A percentile compares a stretch with the other conserved stretches of the same genome.
phyloP scores from a whole-genome alignment of 2,888 invertebrate species.

The Criorhina ranunculi region DNA sequence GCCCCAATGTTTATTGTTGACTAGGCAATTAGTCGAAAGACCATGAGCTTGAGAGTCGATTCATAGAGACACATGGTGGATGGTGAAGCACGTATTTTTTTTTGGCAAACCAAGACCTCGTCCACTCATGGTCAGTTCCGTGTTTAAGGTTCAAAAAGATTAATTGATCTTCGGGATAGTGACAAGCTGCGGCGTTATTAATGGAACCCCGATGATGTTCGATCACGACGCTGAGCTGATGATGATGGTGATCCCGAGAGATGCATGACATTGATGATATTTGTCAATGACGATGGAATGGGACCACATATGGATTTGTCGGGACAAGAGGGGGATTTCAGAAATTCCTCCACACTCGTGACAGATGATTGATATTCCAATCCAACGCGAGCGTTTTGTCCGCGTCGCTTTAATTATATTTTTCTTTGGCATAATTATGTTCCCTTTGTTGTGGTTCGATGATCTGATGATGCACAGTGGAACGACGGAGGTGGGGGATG shows the following conservation, averaged over 20 bases:
- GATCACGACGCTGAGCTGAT: conserved; percentile 60
- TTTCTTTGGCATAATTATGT: conserved; percentile 66
- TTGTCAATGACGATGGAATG: conserved; percentile 72
- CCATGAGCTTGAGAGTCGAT: neutral
- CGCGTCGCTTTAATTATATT: conserved; percentile 63
- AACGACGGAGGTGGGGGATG: conserved; percentile 8
- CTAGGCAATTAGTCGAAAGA: conserved; percentile 54
- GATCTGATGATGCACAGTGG: conserved; percentile 58
- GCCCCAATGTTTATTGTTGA: conserved; percentile 42
- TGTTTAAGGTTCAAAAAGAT: conserved; percentile 59
- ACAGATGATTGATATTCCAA: conserved; percentile 74
- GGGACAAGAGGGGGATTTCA: conserved; percentile 2
- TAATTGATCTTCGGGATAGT: conserved; percentile 65
- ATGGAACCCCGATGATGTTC: conserved; percentile 67
- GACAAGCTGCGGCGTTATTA: conserved; percentile 73
- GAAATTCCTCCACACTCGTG: conserved; percentile 55
- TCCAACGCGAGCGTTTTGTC: conserved; percentile 35
- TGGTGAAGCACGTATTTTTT: conserved; percentile 41
- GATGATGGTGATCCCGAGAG: conserved; percentile 52
- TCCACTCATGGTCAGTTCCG: conserved; percentile 67
- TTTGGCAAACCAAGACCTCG: conserved; percentile 43
- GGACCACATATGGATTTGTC: conserved; percentile 60
- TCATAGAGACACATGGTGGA: conserved; percentile 23
- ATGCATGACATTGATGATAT: conserved; percentile 74
- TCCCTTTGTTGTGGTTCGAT: conserved; percentile 71